These are phyloP conservation scores for Oscheius sp. DNA, from an alignment of 2,888 invertebrate species.

Conservation along the genomic window DNA sequence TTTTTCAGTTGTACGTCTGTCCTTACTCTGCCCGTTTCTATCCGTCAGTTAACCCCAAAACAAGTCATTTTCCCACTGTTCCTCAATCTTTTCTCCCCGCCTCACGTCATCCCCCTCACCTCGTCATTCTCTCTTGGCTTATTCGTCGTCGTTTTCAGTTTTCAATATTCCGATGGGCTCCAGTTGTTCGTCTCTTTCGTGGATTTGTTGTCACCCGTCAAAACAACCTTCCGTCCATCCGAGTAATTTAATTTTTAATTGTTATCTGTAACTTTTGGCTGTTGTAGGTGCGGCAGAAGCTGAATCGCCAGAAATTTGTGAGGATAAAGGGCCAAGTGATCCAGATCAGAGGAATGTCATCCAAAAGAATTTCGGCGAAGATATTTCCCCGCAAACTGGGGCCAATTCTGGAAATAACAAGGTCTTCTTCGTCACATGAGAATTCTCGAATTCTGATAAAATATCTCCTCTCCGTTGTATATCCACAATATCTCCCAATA, in stretches of 20 bases:
- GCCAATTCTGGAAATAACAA: conserved; percentile 19
- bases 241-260: conserved; percentile 9
- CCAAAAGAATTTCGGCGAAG: conserved; percentile 24
- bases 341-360: conserved; percentile 17
- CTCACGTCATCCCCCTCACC: background rate
- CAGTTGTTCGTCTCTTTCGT: conserved; percentile 4
- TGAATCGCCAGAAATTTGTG: too few species aligned
- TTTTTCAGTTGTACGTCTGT: background rate
- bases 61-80: background rate
- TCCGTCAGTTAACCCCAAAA: background rate
- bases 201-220: conserved; percentile 11
- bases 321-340: background rate
- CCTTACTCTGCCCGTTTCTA: background rate
- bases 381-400: background rate
- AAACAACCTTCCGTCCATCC: conserved; percentile 21
- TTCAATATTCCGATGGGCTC: conserved; percentile 1
- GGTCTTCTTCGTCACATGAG: conserved; percentile 25
- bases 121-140: background rate
- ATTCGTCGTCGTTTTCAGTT: background rate
- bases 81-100: background rate
- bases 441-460: background rate
- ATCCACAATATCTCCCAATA: background rate
- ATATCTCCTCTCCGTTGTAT: too few species aligned
- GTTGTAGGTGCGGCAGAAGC: conserved; percentile 3
- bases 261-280: background rate